Evolutionary conservation across 2,113 vertebrate genomes (phyloP).

Genomic region (Heterocephalus glaber): DNA sequence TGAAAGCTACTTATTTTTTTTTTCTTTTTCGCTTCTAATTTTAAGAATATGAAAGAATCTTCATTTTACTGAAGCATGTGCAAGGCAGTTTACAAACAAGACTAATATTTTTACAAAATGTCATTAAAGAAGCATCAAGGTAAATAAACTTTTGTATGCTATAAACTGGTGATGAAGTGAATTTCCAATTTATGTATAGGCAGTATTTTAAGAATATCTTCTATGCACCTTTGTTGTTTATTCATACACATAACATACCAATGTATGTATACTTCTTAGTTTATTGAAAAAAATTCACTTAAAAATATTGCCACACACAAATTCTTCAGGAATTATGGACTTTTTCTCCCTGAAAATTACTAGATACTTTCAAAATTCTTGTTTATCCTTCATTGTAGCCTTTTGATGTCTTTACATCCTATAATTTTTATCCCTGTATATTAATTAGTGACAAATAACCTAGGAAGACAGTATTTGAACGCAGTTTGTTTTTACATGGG

Average conservation of each 20-base stretch:
- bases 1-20: conserved; percentile 61
- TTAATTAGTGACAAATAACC: conserved; percentile 20
- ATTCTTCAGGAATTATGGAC: neutral
- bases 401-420: conserved; percentile 44
- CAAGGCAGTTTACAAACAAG: conserved; percentile 95
- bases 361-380: conserved; percentile 17
- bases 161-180: conserved; percentile 19
- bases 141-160: conserved; percentile 77
- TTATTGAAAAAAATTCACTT: conserved; percentile 39
- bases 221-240: neutral
- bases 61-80: conserved; percentile 95
- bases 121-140: conserved; percentile 98
- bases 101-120: conserved; percentile 95
- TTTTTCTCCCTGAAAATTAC: conserved; percentile 17
- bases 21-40: conserved; percentile 69
- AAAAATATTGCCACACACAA: conserved; percentile 26
- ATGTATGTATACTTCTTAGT: neutral
- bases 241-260: neutral
- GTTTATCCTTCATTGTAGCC: neutral
- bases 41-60: conserved; percentile 96
- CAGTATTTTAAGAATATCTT: neutral
- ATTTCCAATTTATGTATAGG: neutral
- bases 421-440: conserved; percentile 35
- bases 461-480: conserved; percentile 39
- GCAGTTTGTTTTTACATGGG: conserved; percentile 13